Base-by-base conservation (phyloP, 2,888 invertebrate genomes). In the Hoplodrina blanda region DNA sequence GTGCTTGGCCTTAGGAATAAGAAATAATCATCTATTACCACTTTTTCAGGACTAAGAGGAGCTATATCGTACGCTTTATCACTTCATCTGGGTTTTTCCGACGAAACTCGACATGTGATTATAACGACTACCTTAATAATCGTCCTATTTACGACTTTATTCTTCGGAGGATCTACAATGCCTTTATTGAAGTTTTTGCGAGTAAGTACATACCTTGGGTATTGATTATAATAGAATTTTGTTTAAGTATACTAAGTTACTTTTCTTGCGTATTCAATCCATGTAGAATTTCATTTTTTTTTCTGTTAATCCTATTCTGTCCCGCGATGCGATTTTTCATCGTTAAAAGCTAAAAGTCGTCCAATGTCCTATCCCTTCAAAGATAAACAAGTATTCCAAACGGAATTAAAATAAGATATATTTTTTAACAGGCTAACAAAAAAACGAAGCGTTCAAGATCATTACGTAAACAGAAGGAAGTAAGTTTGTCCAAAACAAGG, bases 101-200 rank as follows among this genome's bases (percentile, higher is more conserved):
- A 98, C 90, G 99, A 99, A 94, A 99, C 99, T 0, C 97, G 99
- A 8, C 98, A 99, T 90, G 99, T 99, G 30, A 98, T 99, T 69
- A 99, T 99, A 69, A 99, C 99, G 0, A 99, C 99, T 0, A 99
- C 99, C 0, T 96, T 99, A n/a, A 99, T 99, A 80, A 99, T 99
- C 82, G 99, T 99, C 8, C 96, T 99, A 59, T 99, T 99, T 87
- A 99, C 99, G 0, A 99, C 99, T 0, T 95, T 99, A 52, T 97
- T 99, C 89, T 97, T 99, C 85, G 99, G 99, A 49, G 99, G 99
- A 4, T 98, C 99, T 11, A 99, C 99, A 0, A 99, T 99, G 98
- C 99, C 99, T 0, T 94, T 99, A 76, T 96, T 99, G 86, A 99
- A 99, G 96, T 98, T 98, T 89, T 96, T 99, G 83, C 97, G 98